A percentile compares a stretch with the other conserved stretches of the same genome.
Conservation (phyloP, 2,888 invertebrate species). For the Mesopsocus fuscifrons region DNA sequence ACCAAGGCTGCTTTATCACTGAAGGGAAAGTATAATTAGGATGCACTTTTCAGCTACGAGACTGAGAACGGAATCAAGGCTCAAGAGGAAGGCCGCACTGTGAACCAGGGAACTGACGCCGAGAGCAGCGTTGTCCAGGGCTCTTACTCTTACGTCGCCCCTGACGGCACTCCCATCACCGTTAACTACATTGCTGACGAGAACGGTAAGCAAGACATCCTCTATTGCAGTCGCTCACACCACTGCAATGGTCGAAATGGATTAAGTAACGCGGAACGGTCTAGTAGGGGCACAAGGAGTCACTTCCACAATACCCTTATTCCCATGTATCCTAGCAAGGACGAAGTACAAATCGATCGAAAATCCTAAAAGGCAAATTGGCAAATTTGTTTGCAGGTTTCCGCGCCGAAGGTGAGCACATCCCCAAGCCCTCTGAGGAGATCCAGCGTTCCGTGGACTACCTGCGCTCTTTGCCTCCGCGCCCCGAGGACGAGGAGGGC, state of each 20-base stretch:
- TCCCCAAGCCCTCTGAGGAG: background rate
- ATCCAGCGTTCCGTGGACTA: background rate
- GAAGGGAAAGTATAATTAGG: no score
- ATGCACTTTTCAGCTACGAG: conserved; percentile 12
- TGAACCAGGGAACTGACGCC: conserved; percentile 12
- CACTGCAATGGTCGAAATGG: no score
- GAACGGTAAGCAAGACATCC: background rate
- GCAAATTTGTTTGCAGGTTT: background rate
- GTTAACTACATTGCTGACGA: background rate
- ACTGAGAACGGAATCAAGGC: conserved; percentile 14
- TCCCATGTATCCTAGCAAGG: no score
- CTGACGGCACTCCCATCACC: background rate
- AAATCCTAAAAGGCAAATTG: no score
- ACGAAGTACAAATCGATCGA: no score
- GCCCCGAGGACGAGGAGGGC: background rate
- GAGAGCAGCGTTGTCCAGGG: conserved; percentile 6
- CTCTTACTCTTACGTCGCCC: background rate
- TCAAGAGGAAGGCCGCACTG: conserved; percentile 12
- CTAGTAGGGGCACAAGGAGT: no score
- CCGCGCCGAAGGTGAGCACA: background rate
- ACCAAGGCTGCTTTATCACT: no score
- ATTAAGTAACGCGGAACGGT: no score
- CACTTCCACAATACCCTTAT: no score
- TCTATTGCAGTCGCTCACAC: no score
- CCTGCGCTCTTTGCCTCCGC: background rate